Evolutionary conservation across 2,888 invertebrate genomes (phyloP).

Genomic region (Cantharis flavilabris): DNA sequence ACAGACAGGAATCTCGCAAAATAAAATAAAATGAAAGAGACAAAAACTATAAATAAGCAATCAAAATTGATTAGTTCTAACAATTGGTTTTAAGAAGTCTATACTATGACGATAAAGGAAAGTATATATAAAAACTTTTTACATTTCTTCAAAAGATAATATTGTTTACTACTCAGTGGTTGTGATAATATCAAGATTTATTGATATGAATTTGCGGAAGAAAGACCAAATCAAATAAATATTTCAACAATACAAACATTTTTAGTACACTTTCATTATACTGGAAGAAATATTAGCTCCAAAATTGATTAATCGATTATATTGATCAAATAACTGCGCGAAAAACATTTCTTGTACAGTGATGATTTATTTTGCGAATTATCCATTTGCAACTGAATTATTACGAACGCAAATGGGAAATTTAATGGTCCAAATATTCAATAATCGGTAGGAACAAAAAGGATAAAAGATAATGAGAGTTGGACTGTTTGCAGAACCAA

Average conservation of each 20-base stretch:
- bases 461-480: conserved; percentile 15
- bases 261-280: conserved; percentile 14
- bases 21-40: neutral
- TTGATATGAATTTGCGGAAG: neutral
- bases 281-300: conserved; percentile 10
- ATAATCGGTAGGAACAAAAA: conserved; percentile 12
- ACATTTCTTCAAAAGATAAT: neutral
- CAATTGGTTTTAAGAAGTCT: neutral
- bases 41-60: neutral
- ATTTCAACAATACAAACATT: neutral
- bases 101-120: neutral
- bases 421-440: conserved; percentile 7
- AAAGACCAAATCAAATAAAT: neutral
- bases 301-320: conserved; percentile 6
- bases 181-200: conserved; percentile 4
- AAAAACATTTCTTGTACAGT: neutral
- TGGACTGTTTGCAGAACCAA: conserved; percentile 28
- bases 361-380: conserved; percentile 2
- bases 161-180: conserved; percentile 3
- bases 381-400: conserved; percentile 4
- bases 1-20: neutral
- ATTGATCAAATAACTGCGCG: neutral
- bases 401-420: conserved; percentile 1
- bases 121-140: neutral
- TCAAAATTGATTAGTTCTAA: neutral